Evolutionary conservation across 2,888 invertebrate genomes (phyloP).

Genomic region (Cephus runcator): DNA sequence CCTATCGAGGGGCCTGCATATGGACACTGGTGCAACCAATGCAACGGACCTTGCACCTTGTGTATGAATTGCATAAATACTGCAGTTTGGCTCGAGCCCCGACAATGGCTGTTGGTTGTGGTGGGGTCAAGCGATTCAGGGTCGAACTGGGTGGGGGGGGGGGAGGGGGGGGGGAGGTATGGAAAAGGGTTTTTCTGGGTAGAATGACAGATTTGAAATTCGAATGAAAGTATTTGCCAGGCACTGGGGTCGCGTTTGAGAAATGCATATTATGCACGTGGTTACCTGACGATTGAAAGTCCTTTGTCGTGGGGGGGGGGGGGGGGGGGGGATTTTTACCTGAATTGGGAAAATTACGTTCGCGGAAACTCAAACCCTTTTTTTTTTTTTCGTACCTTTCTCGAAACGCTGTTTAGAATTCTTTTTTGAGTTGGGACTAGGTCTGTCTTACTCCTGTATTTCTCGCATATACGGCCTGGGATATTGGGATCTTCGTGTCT

Average conservation of each 20-base stretch:
- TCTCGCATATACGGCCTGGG: background rate
- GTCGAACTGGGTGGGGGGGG: background rate
- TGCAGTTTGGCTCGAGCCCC: background rate
- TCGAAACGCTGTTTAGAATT: background rate
- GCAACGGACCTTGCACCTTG: background rate
- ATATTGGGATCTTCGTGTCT: background rate
- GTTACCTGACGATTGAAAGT: background rate
- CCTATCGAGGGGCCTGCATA: background rate
- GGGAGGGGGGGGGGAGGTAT: no score
- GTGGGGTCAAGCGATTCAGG: background rate
- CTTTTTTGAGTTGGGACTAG: background rate
- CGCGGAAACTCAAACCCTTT: background rate
- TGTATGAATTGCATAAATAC: slow-evolving; percentile 18
- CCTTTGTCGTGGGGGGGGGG: background rate
- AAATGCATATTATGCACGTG: background rate
- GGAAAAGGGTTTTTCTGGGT: background rate
- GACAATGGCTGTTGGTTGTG: background rate
- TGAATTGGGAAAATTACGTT: background rate
- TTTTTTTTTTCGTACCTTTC: background rate
- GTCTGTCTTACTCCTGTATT: background rate
- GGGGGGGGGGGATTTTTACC: background rate
- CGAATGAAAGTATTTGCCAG: background rate
- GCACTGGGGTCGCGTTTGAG: background rate
- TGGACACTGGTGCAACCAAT: background rate
- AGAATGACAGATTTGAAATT: background rate